Evolutionary conservation across 2,888 invertebrate species (phyloP).

Genomic region (Conistra vaccinii): DNA sequence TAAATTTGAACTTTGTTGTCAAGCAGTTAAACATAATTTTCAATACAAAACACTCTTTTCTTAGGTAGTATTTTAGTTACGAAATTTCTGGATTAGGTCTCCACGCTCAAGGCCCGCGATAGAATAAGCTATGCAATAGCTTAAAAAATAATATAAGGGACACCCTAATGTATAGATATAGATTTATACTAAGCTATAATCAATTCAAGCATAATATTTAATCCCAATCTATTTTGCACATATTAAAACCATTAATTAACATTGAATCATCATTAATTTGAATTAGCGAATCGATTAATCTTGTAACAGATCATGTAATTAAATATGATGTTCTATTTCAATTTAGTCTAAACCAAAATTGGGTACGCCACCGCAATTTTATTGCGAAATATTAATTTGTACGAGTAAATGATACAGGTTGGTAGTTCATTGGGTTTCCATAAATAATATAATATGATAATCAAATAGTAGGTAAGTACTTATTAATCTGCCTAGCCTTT

Average conservation of each 20-base stretch:
- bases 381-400: conserved; percentile 6
- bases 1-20: too few species aligned
- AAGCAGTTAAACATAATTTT: too few species aligned
- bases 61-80: too few species aligned
- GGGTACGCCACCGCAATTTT: neutral
- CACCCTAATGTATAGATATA: too few species aligned
- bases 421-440: neutral
- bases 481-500: too few species aligned
- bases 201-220: neutral
- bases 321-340: conserved; percentile 2
- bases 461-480: too few species aligned
- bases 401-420: neutral
- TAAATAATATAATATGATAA: neutral
- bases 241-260: conserved; percentile 5
- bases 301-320: conserved; percentile 1
- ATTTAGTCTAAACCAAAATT: conserved; percentile 1
- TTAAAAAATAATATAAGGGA: too few species aligned
- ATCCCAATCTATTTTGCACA: neutral
- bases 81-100: too few species aligned
- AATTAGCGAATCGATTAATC: conserved; percentile 18
- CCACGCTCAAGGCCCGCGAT: too few species aligned
- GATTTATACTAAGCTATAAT: neutral
- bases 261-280: neutral
- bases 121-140: too few species aligned
- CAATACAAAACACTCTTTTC: too few species aligned